phyloP scores from a whole-genome alignment of 1,140 invertebrate genomes.

The Trachelipus rathkii region DNA sequence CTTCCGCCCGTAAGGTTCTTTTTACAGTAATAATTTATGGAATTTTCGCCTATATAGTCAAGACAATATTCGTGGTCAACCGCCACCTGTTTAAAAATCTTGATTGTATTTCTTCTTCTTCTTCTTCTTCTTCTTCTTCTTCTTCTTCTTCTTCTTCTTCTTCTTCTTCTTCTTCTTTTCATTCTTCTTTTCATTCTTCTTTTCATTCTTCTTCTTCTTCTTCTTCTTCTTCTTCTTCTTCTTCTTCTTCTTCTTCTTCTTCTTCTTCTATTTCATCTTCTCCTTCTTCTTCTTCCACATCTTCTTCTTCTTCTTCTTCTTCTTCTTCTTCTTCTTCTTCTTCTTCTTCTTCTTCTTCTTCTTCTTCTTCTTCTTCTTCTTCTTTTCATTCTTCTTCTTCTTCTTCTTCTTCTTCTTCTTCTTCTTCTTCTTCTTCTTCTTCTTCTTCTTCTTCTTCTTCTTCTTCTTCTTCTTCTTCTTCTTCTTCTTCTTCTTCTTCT shows the following conservation, averaged over 20 bases:
- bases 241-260: too few relatives aligned
- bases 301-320: not conserved
- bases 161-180: not conserved
- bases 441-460: too few relatives aligned
- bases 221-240: not conserved
- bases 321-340: not conserved
- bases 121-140: not conserved
- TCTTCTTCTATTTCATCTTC: too few relatives aligned
- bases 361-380: too few relatives aligned
- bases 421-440: too few relatives aligned
- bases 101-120: not conserved
- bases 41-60: not conserved
- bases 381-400: not conserved
- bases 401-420: too few relatives aligned
- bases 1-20: not conserved
- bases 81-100: not conserved
- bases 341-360: too few relatives aligned
- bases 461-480: too few relatives aligned
- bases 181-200: not conserved
- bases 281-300: too few relatives aligned
- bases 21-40: not conserved
- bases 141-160: too few relatives aligned
- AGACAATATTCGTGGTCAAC: not conserved
- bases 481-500: too few relatives aligned
- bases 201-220: not conserved